Base-by-base conservation (phyloP, 2,113 vertebrate species). In the Panurus biarmicus region DNA sequence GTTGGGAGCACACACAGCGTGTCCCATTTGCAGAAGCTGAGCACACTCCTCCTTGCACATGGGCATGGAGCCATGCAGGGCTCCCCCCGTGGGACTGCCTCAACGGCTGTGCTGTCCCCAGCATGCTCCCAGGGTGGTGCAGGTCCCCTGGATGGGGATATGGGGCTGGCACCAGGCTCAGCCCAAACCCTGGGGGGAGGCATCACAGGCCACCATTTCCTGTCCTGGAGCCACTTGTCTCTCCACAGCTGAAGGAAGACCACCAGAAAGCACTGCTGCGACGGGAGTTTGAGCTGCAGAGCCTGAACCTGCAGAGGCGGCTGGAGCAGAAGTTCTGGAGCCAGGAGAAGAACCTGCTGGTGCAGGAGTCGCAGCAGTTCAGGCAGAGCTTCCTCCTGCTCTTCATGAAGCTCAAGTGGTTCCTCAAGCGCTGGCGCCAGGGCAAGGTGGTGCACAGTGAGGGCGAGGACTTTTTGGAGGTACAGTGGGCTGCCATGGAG, bases 341-440 rank as follows among this genome's bases (percentile, higher is more conserved):
- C 96, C 99, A 99, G 96, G 99, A 99, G 97, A 98, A 98, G 97
- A 99, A 98, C 78, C 97, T 99, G 80, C 96, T 99, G 96, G 98
- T 99, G 42, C 99, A 99, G 94, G 99, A 99, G 97, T 98, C 98
- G 0, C 99, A 99, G 94, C 99, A 99, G 95, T 99, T 99, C 93
- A 99, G 99, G 95, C 99, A 99, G 95, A 98, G 98, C 83, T 98
- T 99, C 85, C 94, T 99, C 54, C 97, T 99, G 91, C 98, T 99
- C 96, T 99, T 98, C 97, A 98, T 99, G 97, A 99, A 99, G 89
- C 98, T 99, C n/a, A 98, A 98, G 94, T 99, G 99, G 98, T 99
- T 99, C 96, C 98, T 99, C 96, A 99, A 99, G 94, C 97, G 98
- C 83, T 99, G 99, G 99, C 97, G 98, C 78, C 98, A 99, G 93